A percentile compares a stretch with the other conserved stretches of the same genome.
phyloP scores from a whole-genome alignment of 2,797 vertebrate species.

The Melanotaenia nigrans region DNA sequence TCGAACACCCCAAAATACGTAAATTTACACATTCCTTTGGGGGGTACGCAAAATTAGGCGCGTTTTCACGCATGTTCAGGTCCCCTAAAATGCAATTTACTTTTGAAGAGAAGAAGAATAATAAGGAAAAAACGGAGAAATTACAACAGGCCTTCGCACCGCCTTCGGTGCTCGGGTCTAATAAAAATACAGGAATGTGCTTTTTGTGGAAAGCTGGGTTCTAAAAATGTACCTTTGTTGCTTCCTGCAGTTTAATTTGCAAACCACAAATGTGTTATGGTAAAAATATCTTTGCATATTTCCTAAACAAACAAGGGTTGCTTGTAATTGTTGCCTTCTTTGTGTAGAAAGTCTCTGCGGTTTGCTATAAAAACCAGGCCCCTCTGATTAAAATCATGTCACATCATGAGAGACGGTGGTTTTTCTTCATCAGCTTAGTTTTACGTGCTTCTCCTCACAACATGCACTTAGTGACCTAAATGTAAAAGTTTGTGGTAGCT shows the following conservation, averaged over 20 bases:
- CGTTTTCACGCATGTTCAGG: no score
- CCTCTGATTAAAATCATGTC: slow-evolving; percentile 58
- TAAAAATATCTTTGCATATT: slow-evolving; percentile 41
- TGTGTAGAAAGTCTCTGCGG: slow-evolving; percentile 54
- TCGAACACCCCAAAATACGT: no score
- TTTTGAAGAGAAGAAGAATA: no score
- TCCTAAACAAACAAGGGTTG: slow-evolving; percentile 27
- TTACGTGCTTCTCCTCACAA: slow-evolving; percentile 19
- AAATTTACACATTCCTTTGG: no score
- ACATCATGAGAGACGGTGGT: slow-evolving; percentile 37
- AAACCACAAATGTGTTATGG: slow-evolving; percentile 34
- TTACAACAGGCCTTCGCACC: no score
- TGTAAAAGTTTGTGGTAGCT: slow-evolving; percentile 10
- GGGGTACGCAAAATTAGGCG: no score
- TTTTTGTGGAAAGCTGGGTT: background rate
- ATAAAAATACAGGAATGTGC: background rate
- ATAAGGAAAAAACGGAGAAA: no score
- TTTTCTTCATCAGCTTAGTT: slow-evolving; percentile 30
- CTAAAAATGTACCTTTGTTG: slow-evolving; percentile 7
- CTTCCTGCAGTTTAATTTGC: slow-evolving; percentile 21
- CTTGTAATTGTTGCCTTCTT: slow-evolving; percentile 42
- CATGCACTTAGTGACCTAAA: slow-evolving; percentile 38
- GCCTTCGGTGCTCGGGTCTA: no score
- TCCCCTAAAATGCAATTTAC: no score
- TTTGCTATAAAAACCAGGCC: slow-evolving; percentile 45